Evolutionary conservation across 2,888 invertebrate species (phyloP), one percentile per base, ranked within the genome.

Genomic region (Andrena bicolor): DNA sequence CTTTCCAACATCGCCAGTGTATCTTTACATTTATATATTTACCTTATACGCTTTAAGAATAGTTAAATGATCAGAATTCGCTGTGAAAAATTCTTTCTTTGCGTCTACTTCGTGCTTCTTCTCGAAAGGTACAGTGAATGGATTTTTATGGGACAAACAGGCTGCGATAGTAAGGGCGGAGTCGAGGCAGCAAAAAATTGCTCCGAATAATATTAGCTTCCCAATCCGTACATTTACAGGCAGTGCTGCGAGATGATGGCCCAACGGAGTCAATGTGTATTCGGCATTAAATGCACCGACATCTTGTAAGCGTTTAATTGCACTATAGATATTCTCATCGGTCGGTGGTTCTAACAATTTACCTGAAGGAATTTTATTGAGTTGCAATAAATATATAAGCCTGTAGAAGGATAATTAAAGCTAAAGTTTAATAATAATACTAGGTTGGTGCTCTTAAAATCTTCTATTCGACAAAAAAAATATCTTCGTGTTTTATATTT

Each of bases 221-320:
- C 98, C 98, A 88, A 98, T 97, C 87, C 98, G 95, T 2, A 97
- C 97, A 91, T 99, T 99, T 0, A 99, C 97, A 0, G 99, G 99
- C 76, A 99, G 93, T 0, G 97, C 96, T 0, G 98, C 97, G 70
- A 99, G 94, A 93, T 99, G 98, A 85, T 97, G 96, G 0, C 99
- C 99, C 6, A 99, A 94, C 0, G 98, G 96, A 0, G 98, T 99
- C 73, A 99, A 94, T 82, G 96, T 95, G 86, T 96, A 96, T 0
- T 95, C 94, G 71, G 95, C 95, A 94, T 98, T 98, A 71, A 99
- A 93, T 0, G 98, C 98, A 5, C 97, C 97, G 0, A 97, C 96
- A 91, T 97, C 96, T 92, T 97, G 96, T 0, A 98, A 93, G 0
- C 97, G 95, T 2, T 94, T 94, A 7, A 97, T 94, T 0, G 98